Conservation (phyloP, 2,888 invertebrate species). For the Escarpia spicata region DNA sequence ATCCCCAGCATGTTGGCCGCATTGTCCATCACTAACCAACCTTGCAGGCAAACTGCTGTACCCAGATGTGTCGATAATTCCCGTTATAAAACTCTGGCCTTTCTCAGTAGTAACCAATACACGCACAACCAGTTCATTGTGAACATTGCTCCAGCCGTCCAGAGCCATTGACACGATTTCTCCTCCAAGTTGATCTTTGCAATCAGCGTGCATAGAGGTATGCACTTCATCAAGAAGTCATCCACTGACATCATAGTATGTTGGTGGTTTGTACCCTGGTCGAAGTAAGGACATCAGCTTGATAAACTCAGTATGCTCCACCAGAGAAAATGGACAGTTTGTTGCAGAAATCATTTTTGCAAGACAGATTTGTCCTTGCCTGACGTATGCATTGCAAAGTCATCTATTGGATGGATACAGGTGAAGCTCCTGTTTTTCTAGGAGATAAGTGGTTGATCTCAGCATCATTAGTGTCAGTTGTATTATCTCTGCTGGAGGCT, state of each 20-base stretch:
- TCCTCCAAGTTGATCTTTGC: not conserved
- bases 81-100: constrained; percentile 3
- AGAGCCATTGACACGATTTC: constrained; percentile 21
- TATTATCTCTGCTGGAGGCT: not conserved
- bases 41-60: not conserved
- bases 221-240: constrained; percentile 13
- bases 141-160: constrained; percentile 24
- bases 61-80: not conserved
- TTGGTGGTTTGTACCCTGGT: constrained; percentile 20
- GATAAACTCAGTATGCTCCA: not conserved
- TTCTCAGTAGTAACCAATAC: not conserved
- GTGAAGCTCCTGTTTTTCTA: not conserved
- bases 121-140: constrained; percentile 18
- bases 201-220: not conserved
- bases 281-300: constrained; percentile 13
- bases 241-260: not conserved
- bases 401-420: not conserved
- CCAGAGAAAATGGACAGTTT: constrained; percentile 18
- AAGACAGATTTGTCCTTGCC: not conserved
- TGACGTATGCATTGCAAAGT: not conserved
- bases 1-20: constrained; percentile 22
- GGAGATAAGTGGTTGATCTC: not conserved
- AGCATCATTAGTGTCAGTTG: constrained; percentile 20
- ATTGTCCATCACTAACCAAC: constrained; percentile 25
- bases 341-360: constrained; percentile 13